Evolutionary conservation across 1,140 invertebrate species (phyloP).

Genomic region (Penaeus indicus): DNA sequence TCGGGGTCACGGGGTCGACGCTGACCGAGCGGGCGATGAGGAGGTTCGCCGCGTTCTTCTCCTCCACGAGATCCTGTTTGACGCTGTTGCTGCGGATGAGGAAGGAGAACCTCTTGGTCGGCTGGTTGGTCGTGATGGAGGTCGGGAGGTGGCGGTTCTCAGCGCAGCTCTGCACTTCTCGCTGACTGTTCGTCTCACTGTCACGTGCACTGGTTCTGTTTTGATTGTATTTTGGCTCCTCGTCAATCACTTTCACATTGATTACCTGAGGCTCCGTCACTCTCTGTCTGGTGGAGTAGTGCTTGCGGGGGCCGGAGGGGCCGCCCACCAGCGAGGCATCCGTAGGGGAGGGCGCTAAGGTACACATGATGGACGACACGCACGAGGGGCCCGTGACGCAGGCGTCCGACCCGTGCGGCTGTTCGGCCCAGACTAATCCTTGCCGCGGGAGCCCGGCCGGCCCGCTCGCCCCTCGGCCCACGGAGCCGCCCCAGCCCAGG

Average conservation of each 20-base stretch:
- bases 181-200: neutral
- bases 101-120: constrained; percentile 65
- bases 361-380: constrained; percentile 50
- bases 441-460: neutral
- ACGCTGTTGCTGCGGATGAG: constrained; percentile 63
- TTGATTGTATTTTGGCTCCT: constrained; percentile 48
- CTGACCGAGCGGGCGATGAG: neutral
- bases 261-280: constrained; percentile 32
- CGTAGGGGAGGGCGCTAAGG: constrained; percentile 34
- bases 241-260: constrained; percentile 30
- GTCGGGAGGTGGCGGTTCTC: constrained; percentile 32
- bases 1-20: constrained; percentile 46
- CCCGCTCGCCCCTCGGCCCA: constrained; percentile 18
- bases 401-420: constrained; percentile 24
- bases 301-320: constrained; percentile 7
- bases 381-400: constrained; percentile 22
- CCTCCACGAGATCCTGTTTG: constrained; percentile 15
- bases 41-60: constrained; percentile 13
- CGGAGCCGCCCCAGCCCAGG: constrained; percentile 33
- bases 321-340: constrained; percentile 27
- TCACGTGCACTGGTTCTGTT: constrained; percentile 9
- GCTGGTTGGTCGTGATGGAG: constrained; percentile 55
- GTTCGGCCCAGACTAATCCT: constrained; percentile 51
- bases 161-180: constrained; percentile 12
- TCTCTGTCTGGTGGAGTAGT: constrained; percentile 56